These are phyloP conservation scores for Oncorhynchus clarkii DNA, from an alignment of 2,113 vertebrate species.

Conservation along the genomic window DNA sequence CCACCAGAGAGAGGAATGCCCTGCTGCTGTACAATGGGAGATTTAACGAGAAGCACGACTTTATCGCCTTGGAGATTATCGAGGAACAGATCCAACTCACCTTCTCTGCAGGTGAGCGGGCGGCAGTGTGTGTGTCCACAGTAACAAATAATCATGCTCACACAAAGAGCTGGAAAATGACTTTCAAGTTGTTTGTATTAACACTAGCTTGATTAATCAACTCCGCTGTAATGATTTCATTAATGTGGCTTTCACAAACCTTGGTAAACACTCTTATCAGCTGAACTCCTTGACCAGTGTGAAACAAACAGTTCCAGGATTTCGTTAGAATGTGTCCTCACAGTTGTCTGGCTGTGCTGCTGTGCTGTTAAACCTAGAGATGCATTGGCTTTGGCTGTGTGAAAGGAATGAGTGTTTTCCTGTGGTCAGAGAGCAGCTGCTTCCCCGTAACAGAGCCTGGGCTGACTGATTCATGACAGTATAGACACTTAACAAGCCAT, in stretches of 20 bases:
- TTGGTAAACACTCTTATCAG: not conserved
- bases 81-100: constrained; percentile 82
- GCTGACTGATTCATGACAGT: constrained; percentile 29
- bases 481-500: constrained; percentile 2
- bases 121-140: not conserved
- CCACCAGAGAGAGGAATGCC: constrained; percentile 77
- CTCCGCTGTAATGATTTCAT: not conserved
- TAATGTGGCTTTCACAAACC: not conserved
- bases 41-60: constrained; percentile 86
- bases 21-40: constrained; percentile 84
- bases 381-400: not conserved
- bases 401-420: not conserved
- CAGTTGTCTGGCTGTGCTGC: not conserved
- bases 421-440: constrained; percentile 10
- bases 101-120: constrained; percentile 80
- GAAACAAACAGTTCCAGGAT: not conserved
- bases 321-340: not conserved
- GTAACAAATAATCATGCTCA: not conserved
- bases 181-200: not conserved
- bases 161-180: not conserved
- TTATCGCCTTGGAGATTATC: constrained; percentile 83
- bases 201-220: not conserved
- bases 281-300: not conserved
- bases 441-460: constrained; percentile 19
- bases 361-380: not conserved